These are phyloP conservation scores for Champsocephalus gunnari DNA, from an alignment of 2,797 vertebrate species.

Conservation along the genomic window DNA sequence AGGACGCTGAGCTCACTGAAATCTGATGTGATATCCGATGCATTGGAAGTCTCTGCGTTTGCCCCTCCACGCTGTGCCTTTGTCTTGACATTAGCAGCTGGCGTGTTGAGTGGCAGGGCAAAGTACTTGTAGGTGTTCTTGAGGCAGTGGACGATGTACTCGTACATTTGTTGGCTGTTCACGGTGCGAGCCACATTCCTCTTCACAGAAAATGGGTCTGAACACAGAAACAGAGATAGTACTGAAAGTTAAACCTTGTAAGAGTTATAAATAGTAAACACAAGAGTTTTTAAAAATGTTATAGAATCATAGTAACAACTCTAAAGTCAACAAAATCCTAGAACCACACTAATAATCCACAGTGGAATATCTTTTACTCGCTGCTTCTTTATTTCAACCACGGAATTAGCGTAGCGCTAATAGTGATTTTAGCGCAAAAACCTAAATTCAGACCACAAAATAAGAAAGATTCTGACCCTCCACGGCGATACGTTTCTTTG, in stretches of 20 bases:
- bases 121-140: constrained; percentile 96
- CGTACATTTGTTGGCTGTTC: constrained; percentile 92
- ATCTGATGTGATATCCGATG: constrained; percentile 43
- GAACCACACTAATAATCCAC: not conserved
- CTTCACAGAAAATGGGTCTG: constrained; percentile 94
- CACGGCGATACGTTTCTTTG: constrained; percentile 94
- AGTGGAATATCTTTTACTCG: not conserved
- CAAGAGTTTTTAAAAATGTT: not conserved
- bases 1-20: constrained; percentile 58
- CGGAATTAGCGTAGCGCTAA: not conserved
- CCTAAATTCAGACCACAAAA: not conserved
- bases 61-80: constrained; percentile 26
- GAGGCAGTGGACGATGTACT: constrained; percentile 94
- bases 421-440: constrained; percentile 10
- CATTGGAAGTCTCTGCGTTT: constrained; percentile 16
- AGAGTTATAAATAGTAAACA: not conserved
- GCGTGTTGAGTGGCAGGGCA: constrained; percentile 86
- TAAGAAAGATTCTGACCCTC: constrained; percentile 85
- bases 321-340: not conserved
- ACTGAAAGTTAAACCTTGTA: not conserved
- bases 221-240: constrained; percentile 33
- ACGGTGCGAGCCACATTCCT: constrained; percentile 94
- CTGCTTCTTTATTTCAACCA: not conserved
- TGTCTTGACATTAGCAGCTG: constrained; percentile 58
- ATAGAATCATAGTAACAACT: not conserved